Evolutionary conservation across 2,888 invertebrate genomes (phyloP).

Genomic region (Euspilapteryx auroguttella): DNA sequence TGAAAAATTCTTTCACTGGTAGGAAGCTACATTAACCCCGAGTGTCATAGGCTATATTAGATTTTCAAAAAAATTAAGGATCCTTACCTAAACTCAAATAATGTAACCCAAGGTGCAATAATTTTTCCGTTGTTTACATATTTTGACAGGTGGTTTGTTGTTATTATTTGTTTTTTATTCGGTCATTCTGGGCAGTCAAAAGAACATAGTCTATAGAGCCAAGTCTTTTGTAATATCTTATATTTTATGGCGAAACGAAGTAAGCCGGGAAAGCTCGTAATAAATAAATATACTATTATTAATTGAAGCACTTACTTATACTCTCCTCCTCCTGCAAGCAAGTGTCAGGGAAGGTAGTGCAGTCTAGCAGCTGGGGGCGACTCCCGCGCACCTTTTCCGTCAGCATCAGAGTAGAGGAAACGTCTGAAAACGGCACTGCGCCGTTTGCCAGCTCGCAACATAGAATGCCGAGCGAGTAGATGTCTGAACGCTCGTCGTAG

Average conservation of each 20-base stretch:
- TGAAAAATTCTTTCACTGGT: no score
- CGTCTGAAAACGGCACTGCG: constrained; percentile 82
- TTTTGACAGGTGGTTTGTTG: no score
- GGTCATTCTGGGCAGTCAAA: no score
- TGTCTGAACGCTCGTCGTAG: constrained; percentile 87
- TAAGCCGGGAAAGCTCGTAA: background rate
- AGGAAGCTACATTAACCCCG: no score
- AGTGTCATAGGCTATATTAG: no score
- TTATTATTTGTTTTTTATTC: no score
- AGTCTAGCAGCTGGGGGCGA: constrained; percentile 75
- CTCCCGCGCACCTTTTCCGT: constrained; percentile 85
- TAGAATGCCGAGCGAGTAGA: constrained; percentile 88
- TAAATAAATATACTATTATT: background rate
- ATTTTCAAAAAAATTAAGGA: no score
- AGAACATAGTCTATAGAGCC: no score
- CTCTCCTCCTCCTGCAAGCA: constrained; percentile 31
- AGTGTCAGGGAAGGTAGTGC: constrained; percentile 69
- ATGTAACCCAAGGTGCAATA: no score
- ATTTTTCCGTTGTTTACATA: no score
- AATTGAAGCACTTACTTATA: constrained; percentile 20
- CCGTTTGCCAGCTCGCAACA: constrained; percentile 90
- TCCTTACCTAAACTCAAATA: no score
- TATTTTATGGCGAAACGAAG: constrained; percentile 15
- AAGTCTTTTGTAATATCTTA: no score
- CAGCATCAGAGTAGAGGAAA: constrained; percentile 86